These are phyloP conservation scores for Melanotaenia parkinsoni DNA, from an alignment of 2,797 vertebrate genomes.

Conservation along the genomic window DNA sequence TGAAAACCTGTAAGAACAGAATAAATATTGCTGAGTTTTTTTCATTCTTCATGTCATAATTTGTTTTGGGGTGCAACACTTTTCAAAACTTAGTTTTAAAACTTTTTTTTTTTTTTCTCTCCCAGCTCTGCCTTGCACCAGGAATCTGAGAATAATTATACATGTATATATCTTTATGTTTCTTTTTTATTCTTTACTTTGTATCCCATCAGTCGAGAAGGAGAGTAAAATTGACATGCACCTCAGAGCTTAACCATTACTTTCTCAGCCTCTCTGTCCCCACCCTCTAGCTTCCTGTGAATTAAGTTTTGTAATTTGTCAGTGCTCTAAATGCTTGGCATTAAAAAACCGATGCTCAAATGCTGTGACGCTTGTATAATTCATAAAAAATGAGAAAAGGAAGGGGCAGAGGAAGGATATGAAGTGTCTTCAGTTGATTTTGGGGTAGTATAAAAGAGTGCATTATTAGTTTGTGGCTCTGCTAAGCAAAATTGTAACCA, in stretches of 20 bases:
- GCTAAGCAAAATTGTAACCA: conserved; percentile 26
- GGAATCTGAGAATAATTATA: conserved; percentile 6
- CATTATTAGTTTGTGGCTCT: conserved; percentile 28
- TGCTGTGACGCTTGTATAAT: conserved; percentile 62
- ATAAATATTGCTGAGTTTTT: too few relatives aligned
- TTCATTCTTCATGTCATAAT: background rate
- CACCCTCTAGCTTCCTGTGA: conserved; percentile 64
- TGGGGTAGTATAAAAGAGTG: conserved; percentile 8
- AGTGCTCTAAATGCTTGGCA: conserved; percentile 68
- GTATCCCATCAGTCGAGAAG: conserved; percentile 48
- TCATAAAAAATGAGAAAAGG: conserved; percentile 48
- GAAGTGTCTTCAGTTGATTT: conserved; percentile 7
- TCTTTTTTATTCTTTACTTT: conserved; percentile 37
- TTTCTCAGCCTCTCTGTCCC: conserved; percentile 65
- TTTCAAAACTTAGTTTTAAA: background rate
- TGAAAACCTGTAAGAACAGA: background rate
- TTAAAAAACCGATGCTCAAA: conserved; percentile 57
- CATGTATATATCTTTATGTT: background rate
- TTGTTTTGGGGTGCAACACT: conserved; percentile 1
- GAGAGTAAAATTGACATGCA: conserved; percentile 60
- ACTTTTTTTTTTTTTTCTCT: conserved; percentile 8
- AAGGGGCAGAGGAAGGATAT: conserved; percentile 15
- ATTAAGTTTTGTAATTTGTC: conserved; percentile 82
- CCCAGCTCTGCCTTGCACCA: conserved; percentile 38
- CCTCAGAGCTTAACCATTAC: conserved; percentile 65